Percentiles rank a stretch among this genome's conserved stretches.
phyloP scores from a whole-genome alignment of 2,113 vertebrate species.

The Rhombomys opimus region DNA sequence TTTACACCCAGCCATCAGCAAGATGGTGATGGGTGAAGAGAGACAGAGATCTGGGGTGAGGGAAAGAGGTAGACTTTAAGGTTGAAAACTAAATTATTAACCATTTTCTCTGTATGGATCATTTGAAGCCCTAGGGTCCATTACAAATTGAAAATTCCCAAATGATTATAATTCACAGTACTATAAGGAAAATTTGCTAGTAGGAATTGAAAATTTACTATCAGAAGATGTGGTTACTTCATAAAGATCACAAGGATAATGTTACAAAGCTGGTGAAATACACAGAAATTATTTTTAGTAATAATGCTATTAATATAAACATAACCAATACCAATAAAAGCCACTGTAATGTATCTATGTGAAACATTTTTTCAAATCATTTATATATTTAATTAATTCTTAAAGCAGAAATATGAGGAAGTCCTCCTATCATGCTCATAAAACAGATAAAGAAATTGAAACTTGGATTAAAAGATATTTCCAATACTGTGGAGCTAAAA shows the following conservation, averaged over 20 bases:
- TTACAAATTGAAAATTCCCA: constrained; percentile 61
- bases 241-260: not conserved
- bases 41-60: not conserved
- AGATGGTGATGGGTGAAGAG: not conserved
- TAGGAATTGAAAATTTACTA: constrained; percentile 4
- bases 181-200: not conserved
- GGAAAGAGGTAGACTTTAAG: constrained; percentile 28
- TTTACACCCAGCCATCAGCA: constrained; percentile 42
- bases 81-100: constrained; percentile 48
- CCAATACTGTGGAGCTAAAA: not conserved
- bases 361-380: not conserved
- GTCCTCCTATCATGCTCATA: not conserved
- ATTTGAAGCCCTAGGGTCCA: not conserved
- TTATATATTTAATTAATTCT: not conserved
- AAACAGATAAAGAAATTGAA: not conserved
- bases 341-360: not conserved
- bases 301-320: not conserved
- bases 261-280: not conserved
- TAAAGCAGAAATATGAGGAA: not conserved
- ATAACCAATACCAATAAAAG: not conserved
- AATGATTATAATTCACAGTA: constrained; percentile 17
- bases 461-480: not conserved
- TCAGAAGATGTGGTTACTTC: not conserved
- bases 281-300: not conserved
- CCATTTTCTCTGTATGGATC: not conserved